These are phyloP conservation scores for Saguinus midas DNA, from an alignment of 2,113 vertebrate genomes.

Conservation along the genomic window DNA sequence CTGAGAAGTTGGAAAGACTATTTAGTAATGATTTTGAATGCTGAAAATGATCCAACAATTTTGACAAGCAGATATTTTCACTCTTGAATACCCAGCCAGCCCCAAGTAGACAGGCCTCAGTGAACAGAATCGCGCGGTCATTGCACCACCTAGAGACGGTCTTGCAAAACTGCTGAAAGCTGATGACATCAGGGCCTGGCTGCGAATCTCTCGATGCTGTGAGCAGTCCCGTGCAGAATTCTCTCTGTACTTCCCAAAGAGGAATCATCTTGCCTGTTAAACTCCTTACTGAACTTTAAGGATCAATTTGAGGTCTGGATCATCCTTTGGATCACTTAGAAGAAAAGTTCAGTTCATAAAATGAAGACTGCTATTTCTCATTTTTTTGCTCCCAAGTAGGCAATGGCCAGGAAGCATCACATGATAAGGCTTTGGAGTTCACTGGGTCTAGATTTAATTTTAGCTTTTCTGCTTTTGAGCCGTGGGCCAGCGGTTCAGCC, in stretches of 20 bases:
- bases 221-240: too few relatives aligned
- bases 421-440: background rate
- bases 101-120: background rate
- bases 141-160: conserved; percentile 22
- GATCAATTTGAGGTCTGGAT: background rate
- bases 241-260: background rate
- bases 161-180: background rate
- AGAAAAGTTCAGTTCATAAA: background rate
- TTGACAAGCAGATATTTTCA: background rate
- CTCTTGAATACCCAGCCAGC: background rate
- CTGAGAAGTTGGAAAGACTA: background rate
- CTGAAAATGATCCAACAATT: background rate
- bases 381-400: background rate
- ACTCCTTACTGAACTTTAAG: background rate
- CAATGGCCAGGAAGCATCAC: background rate
- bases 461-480: background rate
- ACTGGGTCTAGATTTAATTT: background rate
- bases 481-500: background rate
- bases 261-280: background rate
- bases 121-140: background rate
- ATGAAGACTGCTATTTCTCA: background rate
- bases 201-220: rapidly evolving
- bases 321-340: background rate
- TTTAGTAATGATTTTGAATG: background rate
- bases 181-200: rapidly evolving